Percentiles rank a stretch among this genome's conserved stretches.
These are phyloP conservation scores for Miichthys miiuy DNA, from an alignment of 2,797 vertebrate species.

Conservation along the genomic window DNA sequence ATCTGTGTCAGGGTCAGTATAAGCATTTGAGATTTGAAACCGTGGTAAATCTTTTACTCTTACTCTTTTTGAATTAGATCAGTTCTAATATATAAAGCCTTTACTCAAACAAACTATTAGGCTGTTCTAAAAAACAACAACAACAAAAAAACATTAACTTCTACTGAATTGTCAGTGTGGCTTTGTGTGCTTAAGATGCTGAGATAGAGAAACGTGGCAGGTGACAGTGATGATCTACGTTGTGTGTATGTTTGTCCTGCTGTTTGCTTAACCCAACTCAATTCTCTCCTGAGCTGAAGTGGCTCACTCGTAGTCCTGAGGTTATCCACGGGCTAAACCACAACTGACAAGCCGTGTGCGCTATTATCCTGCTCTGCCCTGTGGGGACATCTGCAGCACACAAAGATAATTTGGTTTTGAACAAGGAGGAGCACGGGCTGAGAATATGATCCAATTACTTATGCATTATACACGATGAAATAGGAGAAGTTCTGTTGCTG, in stretches of 20 bases:
- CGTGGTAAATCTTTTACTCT: not conserved
- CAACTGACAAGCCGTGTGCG: conserved; percentile 56
- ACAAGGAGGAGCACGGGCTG: conserved; percentile 64
- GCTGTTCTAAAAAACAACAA: not conserved
- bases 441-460: conserved; percentile 80
- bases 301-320: conserved; percentile 44
- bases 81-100: not conserved
- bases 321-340: conserved; percentile 62
- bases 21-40: conserved; percentile 38
- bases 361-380: conserved; percentile 61
- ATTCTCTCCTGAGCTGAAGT: conserved; percentile 39
- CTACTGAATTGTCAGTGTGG: conserved; percentile 1
- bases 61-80: too few species aligned
- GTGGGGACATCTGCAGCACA: conserved; percentile 68
- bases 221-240: not conserved
- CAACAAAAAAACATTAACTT: not conserved
- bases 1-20: conserved; percentile 32
- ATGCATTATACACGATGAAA: conserved; percentile 73
- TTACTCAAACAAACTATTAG: not conserved
- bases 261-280: conserved; percentile 32
- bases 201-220: not conserved
- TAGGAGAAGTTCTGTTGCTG: conserved; percentile 60
- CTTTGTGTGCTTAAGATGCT: conserved; percentile 25
- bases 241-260: conserved; percentile 28
- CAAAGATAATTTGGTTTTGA: conserved; percentile 77